Evolutionary conservation across 2,888 invertebrate genomes (phyloP).

Genomic region (Drosophila greeni): DNA sequence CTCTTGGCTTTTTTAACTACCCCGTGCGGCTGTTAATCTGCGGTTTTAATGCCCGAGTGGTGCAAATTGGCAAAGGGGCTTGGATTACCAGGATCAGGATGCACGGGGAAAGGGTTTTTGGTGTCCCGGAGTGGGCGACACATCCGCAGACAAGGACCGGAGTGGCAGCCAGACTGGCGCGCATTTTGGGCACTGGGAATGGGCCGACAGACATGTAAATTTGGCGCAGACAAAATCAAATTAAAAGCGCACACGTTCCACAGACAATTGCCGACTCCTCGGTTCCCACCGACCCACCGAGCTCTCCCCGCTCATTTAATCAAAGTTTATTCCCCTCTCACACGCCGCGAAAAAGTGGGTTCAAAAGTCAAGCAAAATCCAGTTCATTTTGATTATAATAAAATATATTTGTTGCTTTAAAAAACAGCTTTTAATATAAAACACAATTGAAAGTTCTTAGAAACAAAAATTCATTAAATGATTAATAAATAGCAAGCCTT

Average conservation of each 20-base stretch:
- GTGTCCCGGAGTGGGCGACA: constrained; percentile 11
- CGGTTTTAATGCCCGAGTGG: constrained; percentile 73
- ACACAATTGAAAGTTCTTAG: not conserved
- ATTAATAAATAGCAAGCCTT: not conserved
- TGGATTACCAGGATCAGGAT: constrained; percentile 48
- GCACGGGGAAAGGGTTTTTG: constrained; percentile 10
- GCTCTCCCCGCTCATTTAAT: constrained; percentile 25
- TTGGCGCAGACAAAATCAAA: constrained; percentile 68
- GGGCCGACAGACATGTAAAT: constrained; percentile 62
- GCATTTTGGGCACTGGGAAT: constrained; percentile 12
- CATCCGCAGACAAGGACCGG: constrained; percentile 38
- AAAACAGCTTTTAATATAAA: not conserved
- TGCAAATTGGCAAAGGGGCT: constrained; percentile 71
- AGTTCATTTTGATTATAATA: not conserved
- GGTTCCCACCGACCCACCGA: not conserved
- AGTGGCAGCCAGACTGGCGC: constrained; percentile 46
- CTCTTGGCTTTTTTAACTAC: constrained; percentile 57
- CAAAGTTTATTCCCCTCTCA: constrained; percentile 45
- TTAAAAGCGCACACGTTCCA: constrained; percentile 64
- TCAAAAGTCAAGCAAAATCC: not conserved
- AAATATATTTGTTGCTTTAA: not conserved
- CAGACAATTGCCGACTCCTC: constrained; percentile 37
- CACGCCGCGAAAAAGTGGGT: constrained; percentile 8
- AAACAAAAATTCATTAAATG: not conserved
- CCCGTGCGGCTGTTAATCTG: constrained; percentile 71